phyloP scores from a whole-genome alignment of 2,888 invertebrate genomes.

The Oscheius sp. region DNA sequence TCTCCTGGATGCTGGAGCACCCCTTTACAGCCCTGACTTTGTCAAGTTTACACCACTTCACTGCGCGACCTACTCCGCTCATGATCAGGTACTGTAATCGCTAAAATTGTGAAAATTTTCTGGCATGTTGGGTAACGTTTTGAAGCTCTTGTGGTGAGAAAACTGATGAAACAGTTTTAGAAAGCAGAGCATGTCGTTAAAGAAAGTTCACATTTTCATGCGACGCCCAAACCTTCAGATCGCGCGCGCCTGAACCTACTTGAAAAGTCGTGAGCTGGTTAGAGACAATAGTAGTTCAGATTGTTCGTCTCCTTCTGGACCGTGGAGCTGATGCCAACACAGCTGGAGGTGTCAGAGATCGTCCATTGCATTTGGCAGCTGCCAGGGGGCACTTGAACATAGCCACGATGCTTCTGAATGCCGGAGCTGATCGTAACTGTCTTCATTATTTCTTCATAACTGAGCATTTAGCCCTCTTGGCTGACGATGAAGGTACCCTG shows the following conservation, averaged over 20 bases:
- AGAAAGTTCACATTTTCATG: too few species aligned
- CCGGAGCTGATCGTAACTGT: conserved; percentile 74
- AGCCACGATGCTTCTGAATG: conserved; percentile 74
- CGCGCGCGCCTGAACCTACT: too few species aligned
- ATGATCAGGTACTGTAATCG: conserved; percentile 74
- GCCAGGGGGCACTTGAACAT: conserved; percentile 74
- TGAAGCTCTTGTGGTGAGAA: too few species aligned
- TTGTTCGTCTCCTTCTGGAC: conserved; percentile 73
- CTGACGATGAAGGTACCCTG: conserved; percentile 76
- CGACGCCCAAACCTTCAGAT: too few species aligned
- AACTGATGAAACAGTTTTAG: too few species aligned
- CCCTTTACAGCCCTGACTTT: conserved; percentile 74
- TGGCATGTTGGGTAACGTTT: too few species aligned
- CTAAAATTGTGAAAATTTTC: not conserved
- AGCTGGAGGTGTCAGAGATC: conserved; percentile 75
- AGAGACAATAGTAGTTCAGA: conserved; percentile 59
- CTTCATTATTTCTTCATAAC: not conserved
- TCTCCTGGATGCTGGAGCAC: conserved; percentile 74
- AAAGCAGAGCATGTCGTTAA: too few species aligned
- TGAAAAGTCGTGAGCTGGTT: too few species aligned
- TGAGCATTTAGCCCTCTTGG: conserved; percentile 73
- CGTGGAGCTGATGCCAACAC: conserved; percentile 75
- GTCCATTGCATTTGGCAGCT: conserved; percentile 76
- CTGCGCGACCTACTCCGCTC: conserved; percentile 76
- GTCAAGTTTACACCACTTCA: conserved; percentile 76